These are phyloP conservation scores for Drosophila miranda DNA, from an alignment of 1,140 invertebrate genomes.

Conservation along the genomic window DNA sequence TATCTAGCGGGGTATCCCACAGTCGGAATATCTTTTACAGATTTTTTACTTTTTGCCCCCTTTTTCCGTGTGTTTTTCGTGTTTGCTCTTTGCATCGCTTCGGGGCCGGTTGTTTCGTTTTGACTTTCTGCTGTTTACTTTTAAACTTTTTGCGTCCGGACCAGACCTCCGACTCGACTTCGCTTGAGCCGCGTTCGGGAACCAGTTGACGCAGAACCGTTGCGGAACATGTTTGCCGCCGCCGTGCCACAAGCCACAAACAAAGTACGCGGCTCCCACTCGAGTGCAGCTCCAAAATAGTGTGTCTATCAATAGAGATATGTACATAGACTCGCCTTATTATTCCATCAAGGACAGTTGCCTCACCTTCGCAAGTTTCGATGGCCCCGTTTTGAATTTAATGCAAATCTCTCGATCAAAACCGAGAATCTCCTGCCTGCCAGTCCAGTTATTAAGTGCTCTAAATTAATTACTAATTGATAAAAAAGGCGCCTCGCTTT, in stretches of 20 bases:
- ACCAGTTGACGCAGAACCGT: conserved; percentile 69
- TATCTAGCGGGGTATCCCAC: no score
- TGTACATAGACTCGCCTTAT: neutral
- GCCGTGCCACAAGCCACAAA: conserved; percentile 34
- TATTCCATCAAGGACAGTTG: neutral
- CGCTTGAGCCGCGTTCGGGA: conserved; percentile 35
- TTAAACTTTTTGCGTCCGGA: conserved; percentile 32
- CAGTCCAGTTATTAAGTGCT: conserved; percentile 26
- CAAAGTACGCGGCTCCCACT: conserved; percentile 42
- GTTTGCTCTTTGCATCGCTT: conserved; percentile 32
- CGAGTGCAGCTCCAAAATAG: neutral
- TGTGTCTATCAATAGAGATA: neutral
- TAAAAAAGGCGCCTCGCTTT: neutral
- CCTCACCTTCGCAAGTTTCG: conserved; percentile 25
- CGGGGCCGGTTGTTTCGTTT: conserved; percentile 44
- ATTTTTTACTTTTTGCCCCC: conserved; percentile 2
- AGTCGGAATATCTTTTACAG: no score
- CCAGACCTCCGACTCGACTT: conserved; percentile 23
- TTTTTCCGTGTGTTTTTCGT: conserved; percentile 3
- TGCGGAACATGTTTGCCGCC: conserved; percentile 67
- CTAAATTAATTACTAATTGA: conserved; percentile 29
- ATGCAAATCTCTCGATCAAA: conserved; percentile 8
- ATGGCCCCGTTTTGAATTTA: conserved; percentile 23
- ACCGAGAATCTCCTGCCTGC: conserved; percentile 19
- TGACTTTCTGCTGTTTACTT: conserved; percentile 30